Conservation (phyloP, 2,113 vertebrate species). For the Propithecus coquereli region DNA sequence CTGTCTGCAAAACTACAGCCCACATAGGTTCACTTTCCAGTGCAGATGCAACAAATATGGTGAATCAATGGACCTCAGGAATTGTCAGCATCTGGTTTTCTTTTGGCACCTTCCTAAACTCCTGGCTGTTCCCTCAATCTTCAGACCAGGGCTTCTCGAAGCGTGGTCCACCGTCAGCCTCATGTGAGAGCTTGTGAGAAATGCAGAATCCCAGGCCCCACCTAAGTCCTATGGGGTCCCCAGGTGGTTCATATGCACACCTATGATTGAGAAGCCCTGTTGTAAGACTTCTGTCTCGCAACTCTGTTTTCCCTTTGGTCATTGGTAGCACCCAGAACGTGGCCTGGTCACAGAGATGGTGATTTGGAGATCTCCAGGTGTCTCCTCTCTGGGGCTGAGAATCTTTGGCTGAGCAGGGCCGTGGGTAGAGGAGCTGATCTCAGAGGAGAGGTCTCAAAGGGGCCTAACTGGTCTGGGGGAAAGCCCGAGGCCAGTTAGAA, state of each 20-base stretch:
- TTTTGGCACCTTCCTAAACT: neutral
- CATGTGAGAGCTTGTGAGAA: neutral
- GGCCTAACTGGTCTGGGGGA: neutral
- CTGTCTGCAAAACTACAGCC: neutral
- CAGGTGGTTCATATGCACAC: neutral
- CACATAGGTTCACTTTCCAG: neutral
- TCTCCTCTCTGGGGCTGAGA: neutral
- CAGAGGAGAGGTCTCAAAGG: neutral
- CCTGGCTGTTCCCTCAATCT: neutral
- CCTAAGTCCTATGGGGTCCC: neutral
- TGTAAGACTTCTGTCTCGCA: neutral
- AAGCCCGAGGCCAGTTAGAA: neutral
- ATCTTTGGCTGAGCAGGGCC: neutral
- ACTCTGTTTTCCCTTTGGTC: neutral
- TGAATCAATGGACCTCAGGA: fast-evolving
- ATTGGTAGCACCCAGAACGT: neutral
- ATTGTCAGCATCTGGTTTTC: neutral
- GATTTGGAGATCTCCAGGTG: neutral
- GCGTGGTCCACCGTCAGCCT: neutral
- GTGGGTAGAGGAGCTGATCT: neutral
- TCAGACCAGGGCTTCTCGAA: neutral
- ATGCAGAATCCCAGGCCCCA: neutral
- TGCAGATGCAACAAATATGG: neutral
- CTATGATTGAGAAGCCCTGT: neutral
- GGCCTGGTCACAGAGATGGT: neutral